Percentiles rank a stretch among this genome's conserved stretches.
Conservation (phyloP, 2,888 invertebrate species). For the Drosophila prolongata region DNA sequence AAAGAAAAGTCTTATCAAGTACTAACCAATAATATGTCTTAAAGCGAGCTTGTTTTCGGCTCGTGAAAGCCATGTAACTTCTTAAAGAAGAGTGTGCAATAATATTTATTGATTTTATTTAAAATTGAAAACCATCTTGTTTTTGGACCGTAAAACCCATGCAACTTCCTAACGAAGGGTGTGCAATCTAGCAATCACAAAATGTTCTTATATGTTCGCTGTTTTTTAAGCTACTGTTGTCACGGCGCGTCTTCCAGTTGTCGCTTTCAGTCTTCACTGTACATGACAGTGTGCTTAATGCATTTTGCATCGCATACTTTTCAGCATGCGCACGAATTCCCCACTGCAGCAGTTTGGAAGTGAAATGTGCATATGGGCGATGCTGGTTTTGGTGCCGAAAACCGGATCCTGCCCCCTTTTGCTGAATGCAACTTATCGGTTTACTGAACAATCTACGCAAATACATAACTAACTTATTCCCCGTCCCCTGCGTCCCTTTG, state of each 20-base stretch:
- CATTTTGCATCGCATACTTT: conserved; percentile 65
- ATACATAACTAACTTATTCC: conserved; percentile 33
- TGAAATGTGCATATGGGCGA: conserved; percentile 26
- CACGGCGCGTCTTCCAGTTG: conserved; percentile 26
- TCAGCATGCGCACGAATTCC: conserved; percentile 61
- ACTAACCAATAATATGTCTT: no score
- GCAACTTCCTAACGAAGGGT: not conserved
- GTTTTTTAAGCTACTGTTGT: conserved; percentile 28
- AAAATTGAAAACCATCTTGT: no score
- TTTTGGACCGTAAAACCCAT: no score
- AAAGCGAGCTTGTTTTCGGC: no score
- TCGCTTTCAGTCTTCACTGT: conserved; percentile 55
- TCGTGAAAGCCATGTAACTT: no score
- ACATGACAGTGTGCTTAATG: conserved; percentile 78
- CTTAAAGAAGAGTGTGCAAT: not conserved
- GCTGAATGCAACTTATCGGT: conserved; percentile 47
- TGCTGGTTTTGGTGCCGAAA: not conserved
- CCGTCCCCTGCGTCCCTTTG: conserved; percentile 12
- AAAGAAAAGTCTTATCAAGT: no score
- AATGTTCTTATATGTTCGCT: conserved; percentile 10
- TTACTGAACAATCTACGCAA: conserved; percentile 37
- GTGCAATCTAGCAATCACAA: not conserved
- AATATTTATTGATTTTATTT: no score
- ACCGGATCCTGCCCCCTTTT: not conserved
- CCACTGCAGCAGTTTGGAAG: conserved; percentile 35